Percentiles rank a stretch among this genome's conserved stretches.
phyloP scores from a whole-genome alignment of 2,888 invertebrate species.

The Vesta saturnalis region DNA sequence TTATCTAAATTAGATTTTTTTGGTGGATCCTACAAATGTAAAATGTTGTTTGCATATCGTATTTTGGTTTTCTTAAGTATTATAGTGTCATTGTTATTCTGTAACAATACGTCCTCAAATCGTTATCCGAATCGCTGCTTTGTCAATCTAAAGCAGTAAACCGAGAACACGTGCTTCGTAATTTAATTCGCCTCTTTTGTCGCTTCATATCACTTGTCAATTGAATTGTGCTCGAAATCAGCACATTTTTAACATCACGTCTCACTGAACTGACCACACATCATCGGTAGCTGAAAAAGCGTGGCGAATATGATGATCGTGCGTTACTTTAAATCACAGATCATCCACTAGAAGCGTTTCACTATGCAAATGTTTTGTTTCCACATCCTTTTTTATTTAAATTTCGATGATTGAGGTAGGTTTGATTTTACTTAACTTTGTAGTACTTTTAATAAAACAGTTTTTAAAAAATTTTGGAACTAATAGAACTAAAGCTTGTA shows the following conservation, averaged over 20 bases:
- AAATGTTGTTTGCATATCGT: not conserved
- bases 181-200: conserved; percentile 54
- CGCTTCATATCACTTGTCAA: conserved; percentile 54
- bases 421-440: no score
- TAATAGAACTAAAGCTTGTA: no score
- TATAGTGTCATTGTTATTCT: conserved; percentile 30
- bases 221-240: conserved; percentile 54
- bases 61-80: conserved; percentile 17
- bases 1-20: not conserved
- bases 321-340: conserved; percentile 11
- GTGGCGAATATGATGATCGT: conserved; percentile 9
- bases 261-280: conserved; percentile 22
- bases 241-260: conserved; percentile 47
- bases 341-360: not conserved
- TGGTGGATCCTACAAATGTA: not conserved
- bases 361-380: not conserved
- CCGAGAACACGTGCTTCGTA: conserved; percentile 47
- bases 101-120: conserved; percentile 41
- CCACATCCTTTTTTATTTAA: not conserved
- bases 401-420: no score
- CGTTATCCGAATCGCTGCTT: conserved; percentile 46
- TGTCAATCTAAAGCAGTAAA: conserved; percentile 47
- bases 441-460: no score
- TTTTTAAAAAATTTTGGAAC: no score
- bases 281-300: conserved; percentile 18